These are phyloP conservation scores for Galerucella pusilla DNA, from an alignment of 2,888 invertebrate genomes.

Conservation along the genomic window DNA sequence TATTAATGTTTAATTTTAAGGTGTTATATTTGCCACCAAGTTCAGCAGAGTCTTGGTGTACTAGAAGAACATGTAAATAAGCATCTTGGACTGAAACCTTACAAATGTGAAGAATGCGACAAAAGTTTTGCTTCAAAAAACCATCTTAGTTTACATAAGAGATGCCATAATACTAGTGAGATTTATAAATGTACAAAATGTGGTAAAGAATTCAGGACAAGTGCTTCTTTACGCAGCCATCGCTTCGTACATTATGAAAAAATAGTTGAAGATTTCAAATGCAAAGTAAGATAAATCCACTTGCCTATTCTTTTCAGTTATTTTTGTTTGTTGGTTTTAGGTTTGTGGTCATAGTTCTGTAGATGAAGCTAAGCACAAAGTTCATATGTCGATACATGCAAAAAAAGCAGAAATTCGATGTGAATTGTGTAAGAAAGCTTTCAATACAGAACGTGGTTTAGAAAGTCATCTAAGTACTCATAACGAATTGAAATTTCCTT, in stretches of 20 bases:
- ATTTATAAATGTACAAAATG: conserved; percentile 54
- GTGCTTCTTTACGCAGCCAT: conserved; percentile 53
- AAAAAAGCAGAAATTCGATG: conserved; percentile 52
- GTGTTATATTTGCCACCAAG: conserved; percentile 54
- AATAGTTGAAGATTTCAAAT: conserved; percentile 51
- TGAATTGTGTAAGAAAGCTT: conserved; percentile 52
- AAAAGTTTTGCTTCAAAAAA: conserved; percentile 53
- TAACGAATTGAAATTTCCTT: conserved; percentile 55
- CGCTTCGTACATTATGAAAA: conserved; percentile 52
- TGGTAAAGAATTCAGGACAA: conserved; percentile 53
- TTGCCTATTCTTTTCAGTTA: conserved; percentile 14
- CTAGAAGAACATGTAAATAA: conserved; percentile 54
- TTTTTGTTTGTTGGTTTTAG: conserved; percentile 42
- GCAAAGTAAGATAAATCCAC: conserved; percentile 49
- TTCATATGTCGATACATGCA: conserved; percentile 52
- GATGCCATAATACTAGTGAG: conserved; percentile 53
- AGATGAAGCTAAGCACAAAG: conserved; percentile 46
- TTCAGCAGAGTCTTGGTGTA: conserved; percentile 54
- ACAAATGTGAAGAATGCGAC: conserved; percentile 53
- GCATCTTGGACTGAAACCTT: conserved; percentile 55
- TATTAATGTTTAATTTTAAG: conserved; percentile 32
- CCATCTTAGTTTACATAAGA: conserved; percentile 54
- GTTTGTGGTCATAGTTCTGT: conserved; percentile 50
- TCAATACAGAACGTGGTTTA: conserved; percentile 52
- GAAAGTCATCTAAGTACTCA: conserved; percentile 54